Evolutionary conservation across 2,113 vertebrate species (phyloP), one percentile per base, ranked within the genome.

Genomic region (Scortum barcoo): DNA sequence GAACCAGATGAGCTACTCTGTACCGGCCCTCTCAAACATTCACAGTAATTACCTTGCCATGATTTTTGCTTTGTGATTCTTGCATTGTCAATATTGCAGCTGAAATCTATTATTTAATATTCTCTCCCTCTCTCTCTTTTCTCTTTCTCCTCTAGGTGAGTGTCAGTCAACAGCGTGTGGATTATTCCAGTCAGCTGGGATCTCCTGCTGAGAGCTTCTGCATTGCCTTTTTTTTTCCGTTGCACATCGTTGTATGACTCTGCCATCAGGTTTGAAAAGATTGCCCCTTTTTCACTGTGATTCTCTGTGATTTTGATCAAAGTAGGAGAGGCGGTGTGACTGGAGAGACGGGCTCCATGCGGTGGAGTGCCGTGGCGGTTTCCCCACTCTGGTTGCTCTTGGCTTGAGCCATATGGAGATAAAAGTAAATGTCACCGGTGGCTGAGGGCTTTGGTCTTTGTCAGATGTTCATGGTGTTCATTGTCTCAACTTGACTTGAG

Each of bases 181-280:
- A 91, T 84, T 88, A 87, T 90, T 90, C 70, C 82, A 67, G 83
- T 88, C 84, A 66, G 82, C 83, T 67, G 67, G 77, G 81, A 83
- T 38, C 82, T 48, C 89, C 71, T 11, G 76, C 88, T 63, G 86
- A 65, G 85, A 83, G 71, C 84, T 11, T 63, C 81, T 72, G 20
- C 82, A 2, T 74, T 84, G 77, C 78, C 63, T 80, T 76, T 81
- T 62, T n/a, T n/a, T n/a, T n/a, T n/a, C n/a, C 77, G 40, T 58
- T 54, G 28, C 79, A 74, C 81, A 16, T 67, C 40, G 19, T 81
- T 74, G 74, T 90, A 30, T 71, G 90, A 84, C 76, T 91, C 88
- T 72, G 58, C 86, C 63, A 82, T 85, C 89, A 93, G 93, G 92
- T 94, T 92, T 89, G 93, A 89, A 91, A 84, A 74, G 68, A 85